These are phyloP conservation scores for Triplophysa dalaica DNA, from an alignment of 2,113 vertebrate genomes.

Conservation along the genomic window DNA sequence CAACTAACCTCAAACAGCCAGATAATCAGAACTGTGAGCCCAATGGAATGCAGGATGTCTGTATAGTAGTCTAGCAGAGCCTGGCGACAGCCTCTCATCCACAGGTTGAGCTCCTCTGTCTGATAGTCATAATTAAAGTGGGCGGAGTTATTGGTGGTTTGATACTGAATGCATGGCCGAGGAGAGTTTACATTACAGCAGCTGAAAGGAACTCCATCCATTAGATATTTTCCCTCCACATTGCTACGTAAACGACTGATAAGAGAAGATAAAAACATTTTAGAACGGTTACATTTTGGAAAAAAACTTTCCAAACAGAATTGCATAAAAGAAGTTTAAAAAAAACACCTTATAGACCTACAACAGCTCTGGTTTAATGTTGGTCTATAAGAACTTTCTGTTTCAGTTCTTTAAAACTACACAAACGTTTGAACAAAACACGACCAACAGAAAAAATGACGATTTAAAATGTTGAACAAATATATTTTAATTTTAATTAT, in stretches of 20 bases:
- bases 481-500: too few relatives aligned
- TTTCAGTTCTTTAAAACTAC: too few relatives aligned
- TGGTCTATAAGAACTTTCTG: too few relatives aligned
- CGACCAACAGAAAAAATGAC: too few relatives aligned
- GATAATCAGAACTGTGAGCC: conserved; percentile 76
- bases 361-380: too few relatives aligned
- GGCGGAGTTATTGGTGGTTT: conserved; percentile 78
- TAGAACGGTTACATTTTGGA: too few relatives aligned
- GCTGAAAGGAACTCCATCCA: conserved; percentile 87
- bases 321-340: too few relatives aligned
- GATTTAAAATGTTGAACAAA: too few relatives aligned
- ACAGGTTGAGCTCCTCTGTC: conserved; percentile 82
- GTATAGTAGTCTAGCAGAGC: conserved; percentile 83
- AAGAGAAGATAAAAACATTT: neutral
- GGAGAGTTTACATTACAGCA: conserved; percentile 87
- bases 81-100: conserved; percentile 81
- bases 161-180: conserved; percentile 85
- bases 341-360: too few relatives aligned
- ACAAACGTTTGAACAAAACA: too few relatives aligned
- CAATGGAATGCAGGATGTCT: conserved; percentile 79
- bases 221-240: conserved; percentile 79
- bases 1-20: conserved; percentile 86
- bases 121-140: conserved; percentile 79
- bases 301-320: too few relatives aligned
- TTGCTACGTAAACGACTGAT: conserved; percentile 82